These are phyloP conservation scores for Otolemur crassicaudatus DNA, from an alignment of 2,797 vertebrate species.

Conservation along the genomic window DNA sequence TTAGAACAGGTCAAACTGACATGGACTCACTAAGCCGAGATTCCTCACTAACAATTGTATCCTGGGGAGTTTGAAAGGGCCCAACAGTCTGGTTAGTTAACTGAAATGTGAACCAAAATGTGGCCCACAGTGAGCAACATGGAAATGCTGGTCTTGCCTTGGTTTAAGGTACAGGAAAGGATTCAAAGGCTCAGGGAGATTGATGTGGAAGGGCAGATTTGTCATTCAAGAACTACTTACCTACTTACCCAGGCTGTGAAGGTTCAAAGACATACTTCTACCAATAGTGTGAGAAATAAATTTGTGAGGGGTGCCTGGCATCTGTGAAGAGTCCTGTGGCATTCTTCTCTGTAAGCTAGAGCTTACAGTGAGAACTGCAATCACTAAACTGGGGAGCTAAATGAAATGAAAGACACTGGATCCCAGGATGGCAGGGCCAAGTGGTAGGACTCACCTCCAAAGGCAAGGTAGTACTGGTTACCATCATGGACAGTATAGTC, in stretches of 20 bases:
- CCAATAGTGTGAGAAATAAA: not conserved
- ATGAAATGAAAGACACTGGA: not conserved
- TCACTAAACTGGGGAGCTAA: not conserved
- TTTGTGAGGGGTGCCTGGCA: not conserved
- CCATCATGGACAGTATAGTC: not conserved
- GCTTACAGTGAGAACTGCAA: not conserved
- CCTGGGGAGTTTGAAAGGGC: not conserved
- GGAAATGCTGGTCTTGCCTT: not conserved
- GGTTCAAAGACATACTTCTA: not conserved
- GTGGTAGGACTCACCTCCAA: not conserved
- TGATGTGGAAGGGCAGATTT: not conserved
- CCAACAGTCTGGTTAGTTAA: not conserved
- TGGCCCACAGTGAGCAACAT: not conserved
- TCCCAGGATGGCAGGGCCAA: not conserved
- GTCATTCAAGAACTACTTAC: not conserved
- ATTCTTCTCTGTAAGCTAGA: not conserved
- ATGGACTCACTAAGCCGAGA: not conserved
- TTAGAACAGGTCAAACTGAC: not conserved
- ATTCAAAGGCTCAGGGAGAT: not conserved
- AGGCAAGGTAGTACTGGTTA: not conserved
- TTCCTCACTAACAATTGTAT: not conserved
- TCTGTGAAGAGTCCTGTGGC: not conserved
- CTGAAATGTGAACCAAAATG: too few relatives aligned
- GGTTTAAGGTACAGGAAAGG: not conserved
- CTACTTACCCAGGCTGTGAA: not conserved